These are phyloP conservation scores for Lepidocyrtoides sp. DNA, from an alignment of 2,888 invertebrate species.

Conservation along the genomic window DNA sequence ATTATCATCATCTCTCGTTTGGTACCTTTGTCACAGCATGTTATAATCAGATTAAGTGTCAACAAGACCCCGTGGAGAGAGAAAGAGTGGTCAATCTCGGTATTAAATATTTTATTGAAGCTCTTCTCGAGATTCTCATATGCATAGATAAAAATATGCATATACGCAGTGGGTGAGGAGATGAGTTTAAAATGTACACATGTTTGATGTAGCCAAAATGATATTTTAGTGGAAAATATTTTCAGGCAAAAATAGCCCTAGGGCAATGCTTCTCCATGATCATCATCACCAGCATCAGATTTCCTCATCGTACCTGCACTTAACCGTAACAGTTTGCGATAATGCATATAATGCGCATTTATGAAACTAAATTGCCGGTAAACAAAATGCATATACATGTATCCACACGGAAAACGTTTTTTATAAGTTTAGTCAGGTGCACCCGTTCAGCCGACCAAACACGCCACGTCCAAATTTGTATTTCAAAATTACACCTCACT, in stretches of 20 bases:
- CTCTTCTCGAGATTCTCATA: too few species aligned
- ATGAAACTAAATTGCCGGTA: background rate
- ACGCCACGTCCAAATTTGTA: constrained; percentile 62
- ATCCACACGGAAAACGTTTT: background rate
- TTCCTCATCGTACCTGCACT: constrained; percentile 14
- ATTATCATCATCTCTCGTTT: constrained; percentile 47
- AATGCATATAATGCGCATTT: constrained; percentile 7
- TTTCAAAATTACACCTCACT: constrained; percentile 61
- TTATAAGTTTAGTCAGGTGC: constrained; percentile 34
- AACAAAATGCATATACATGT: background rate
- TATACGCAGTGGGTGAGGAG: background rate
- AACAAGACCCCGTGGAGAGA: background rate
- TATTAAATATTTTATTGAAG: background rate
- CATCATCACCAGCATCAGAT: background rate
- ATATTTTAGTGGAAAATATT: background rate
- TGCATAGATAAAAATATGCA: too few species aligned
- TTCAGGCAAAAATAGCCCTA: background rate
- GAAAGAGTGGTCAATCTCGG: constrained; percentile 28
- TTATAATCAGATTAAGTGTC: constrained; percentile 11
- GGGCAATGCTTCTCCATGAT: constrained; percentile 10
- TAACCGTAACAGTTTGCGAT: background rate
- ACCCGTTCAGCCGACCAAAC: constrained; percentile 36
- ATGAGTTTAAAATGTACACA: background rate
- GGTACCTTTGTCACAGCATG: constrained; percentile 43
- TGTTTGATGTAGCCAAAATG: background rate